Base-by-base conservation (phyloP, 2,888 invertebrate species). In the Nomada fucata region DNA sequence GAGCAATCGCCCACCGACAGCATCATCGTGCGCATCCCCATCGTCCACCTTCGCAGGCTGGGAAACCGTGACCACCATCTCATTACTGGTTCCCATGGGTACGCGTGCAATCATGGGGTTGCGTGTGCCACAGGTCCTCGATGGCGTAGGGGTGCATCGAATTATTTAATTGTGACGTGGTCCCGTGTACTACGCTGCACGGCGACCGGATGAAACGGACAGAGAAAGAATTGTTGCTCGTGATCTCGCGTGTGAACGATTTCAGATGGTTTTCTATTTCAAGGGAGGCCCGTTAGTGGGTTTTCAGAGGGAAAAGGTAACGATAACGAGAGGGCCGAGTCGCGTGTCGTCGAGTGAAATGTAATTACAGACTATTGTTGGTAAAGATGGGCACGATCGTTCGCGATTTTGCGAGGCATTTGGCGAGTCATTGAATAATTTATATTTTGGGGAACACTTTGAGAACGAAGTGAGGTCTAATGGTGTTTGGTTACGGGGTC, bases 41-140 rank as follows among this genome's bases (percentile, higher is more conserved):
- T 55, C 57, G 63, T 63, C 86, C 88, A 87, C 84, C 89, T 89
- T 88, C 81, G 80, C 84, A 60, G 82, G 89, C 91, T 93, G 93
- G 93, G 93, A 92, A 92, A 91, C 90, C 92, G 89, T 92, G 93
- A 93, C 93, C 93, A 91, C 93, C 92, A 92, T 93, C 93, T 93
- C 93, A 93, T 93, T 93, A 93, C 91, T 89, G 88, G 93, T 93
- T 93, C 93, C 93, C 93, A 93, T 93, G 93, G 92, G 93, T 89
- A 87, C 89, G 86, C 86, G 85, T 89, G 86, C 82, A 82, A 82
- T 82, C 85, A 83, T 86, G 85, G 86, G 83, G 89, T 86, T 86
- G 86, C 88, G 87, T 89, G 89, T 85, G 79, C 86, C 81, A 82
- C 90, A 90, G 90, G 90, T 90, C 85, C 84, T 82, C 79, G 79